Evolutionary conservation across 1,140 invertebrate genomes (phyloP).

Genomic region (Agrypnia vestita): DNA sequence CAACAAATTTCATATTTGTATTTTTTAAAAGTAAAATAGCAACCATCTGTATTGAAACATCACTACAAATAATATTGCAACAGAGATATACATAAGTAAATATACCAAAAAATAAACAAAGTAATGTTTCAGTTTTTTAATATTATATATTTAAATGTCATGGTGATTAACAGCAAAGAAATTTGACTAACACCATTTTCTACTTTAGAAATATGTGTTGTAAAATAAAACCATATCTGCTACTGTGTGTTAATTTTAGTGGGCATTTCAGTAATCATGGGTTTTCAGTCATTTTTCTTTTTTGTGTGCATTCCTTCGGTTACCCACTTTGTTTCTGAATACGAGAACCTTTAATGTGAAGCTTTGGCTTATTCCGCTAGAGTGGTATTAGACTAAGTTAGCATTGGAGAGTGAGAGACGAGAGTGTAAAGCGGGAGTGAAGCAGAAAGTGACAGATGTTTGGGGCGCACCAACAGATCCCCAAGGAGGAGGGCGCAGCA

Average conservation of each 20-base stretch:
- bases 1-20: not conserved
- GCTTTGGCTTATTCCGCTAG: conserved; percentile 57
- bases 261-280: conserved; percentile 41
- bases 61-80: not conserved
- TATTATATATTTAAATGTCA: conserved; percentile 35
- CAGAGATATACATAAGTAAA: conserved; percentile 32
- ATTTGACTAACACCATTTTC: conserved; percentile 53
- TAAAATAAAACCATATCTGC: conserved; percentile 49
- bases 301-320: conserved; percentile 35
- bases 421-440: conserved; percentile 42
- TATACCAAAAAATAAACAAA: conserved; percentile 6
- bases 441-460: conserved; percentile 60
- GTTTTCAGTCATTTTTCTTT: conserved; percentile 45
- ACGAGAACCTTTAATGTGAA: conserved; percentile 18
- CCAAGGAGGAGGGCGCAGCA: conserved; percentile 72
- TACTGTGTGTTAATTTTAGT: conserved; percentile 53
- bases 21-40: too few species aligned
- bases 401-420: not conserved
- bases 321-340: not conserved
- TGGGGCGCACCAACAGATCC: conserved; percentile 73
- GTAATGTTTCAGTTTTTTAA: conserved; percentile 28
- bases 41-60: too few species aligned
- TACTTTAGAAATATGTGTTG: conserved; percentile 50
- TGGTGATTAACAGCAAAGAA: conserved; percentile 56
- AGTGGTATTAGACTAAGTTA: not conserved